phyloP scores from a whole-genome alignment of 2,888 invertebrate genomes.

The Cheilosia pagana region DNA sequence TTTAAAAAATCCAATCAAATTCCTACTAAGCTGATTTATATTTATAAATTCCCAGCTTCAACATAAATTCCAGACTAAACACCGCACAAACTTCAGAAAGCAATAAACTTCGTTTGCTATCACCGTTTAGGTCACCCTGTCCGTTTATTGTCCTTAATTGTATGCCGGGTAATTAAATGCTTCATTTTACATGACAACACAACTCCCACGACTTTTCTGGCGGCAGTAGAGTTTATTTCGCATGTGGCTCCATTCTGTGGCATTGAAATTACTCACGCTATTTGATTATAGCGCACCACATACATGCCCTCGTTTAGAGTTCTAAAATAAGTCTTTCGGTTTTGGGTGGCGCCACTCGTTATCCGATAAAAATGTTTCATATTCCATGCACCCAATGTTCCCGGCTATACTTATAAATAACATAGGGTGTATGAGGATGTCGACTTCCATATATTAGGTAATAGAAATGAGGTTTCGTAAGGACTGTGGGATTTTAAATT shows the following conservation, averaged over 20 bases:
- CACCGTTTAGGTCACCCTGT: background rate
- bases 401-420: no score
- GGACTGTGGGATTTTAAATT: no score
- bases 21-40: no score
- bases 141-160: background rate
- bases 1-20: no score
- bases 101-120: background rate
- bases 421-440: no score
- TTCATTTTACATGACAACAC: background rate
- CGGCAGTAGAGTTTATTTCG: background rate
- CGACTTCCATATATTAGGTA: no score
- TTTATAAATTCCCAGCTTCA: no score
- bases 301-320: background rate
- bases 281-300: background rate
- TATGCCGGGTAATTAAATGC: background rate
- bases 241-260: constrained; percentile 5
- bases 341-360: constrained; percentile 55
- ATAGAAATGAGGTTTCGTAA: no score
- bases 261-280: constrained; percentile 4
- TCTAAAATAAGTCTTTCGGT: background rate
- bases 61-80: background rate
- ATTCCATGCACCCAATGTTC: background rate
- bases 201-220: background rate
- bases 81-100: background rate
- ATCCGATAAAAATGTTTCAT: constrained; percentile 28